A percentile compares a stretch with the other conserved stretches of the same genome.
Evolutionary conservation across 1,140 invertebrate species (phyloP).

Genomic region (Drosophila willistoni): DNA sequence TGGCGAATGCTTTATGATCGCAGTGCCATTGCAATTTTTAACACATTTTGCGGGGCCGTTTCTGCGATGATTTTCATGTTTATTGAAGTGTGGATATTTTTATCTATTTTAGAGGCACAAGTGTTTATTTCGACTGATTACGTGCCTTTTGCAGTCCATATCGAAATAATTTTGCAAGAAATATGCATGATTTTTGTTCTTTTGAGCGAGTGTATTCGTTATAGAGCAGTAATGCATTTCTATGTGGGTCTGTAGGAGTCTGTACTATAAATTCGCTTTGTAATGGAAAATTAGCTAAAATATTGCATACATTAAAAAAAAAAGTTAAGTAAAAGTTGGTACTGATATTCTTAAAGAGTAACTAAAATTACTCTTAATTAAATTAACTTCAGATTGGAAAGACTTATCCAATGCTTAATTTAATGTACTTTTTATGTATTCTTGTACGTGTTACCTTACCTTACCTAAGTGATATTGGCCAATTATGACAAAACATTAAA

Average conservation of each 20-base stretch:
- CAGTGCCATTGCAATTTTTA: slow-evolving; percentile 81
- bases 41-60: slow-evolving; percentile 69
- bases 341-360: not conserved
- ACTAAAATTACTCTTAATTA: too few species aligned
- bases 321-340: too few species aligned
- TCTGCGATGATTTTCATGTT: slow-evolving; percentile 78
- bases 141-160: slow-evolving; percentile 41
- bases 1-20: slow-evolving; percentile 82
- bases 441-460: too few species aligned
- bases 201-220: slow-evolving; percentile 64
- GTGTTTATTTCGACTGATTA: slow-evolving; percentile 81
- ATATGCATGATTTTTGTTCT: slow-evolving; percentile 36
- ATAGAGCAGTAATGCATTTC: slow-evolving; percentile 52
- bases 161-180: slow-evolving; percentile 51
- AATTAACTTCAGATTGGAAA: too few species aligned
- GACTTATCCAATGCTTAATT: too few species aligned
- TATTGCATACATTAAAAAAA: slow-evolving; percentile 33
- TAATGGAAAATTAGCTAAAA: slow-evolving; percentile 46
- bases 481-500: not conserved
- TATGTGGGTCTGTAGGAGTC: slow-evolving; percentile 34
- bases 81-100: slow-evolving; percentile 82
- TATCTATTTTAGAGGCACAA: slow-evolving; percentile 81
- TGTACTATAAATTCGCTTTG: slow-evolving; percentile 53
- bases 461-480: not conserved
- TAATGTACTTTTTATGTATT: too few species aligned